phyloP scores from a whole-genome alignment of 2,797 vertebrate genomes.

The Eleutherodactylus coqui region DNA sequence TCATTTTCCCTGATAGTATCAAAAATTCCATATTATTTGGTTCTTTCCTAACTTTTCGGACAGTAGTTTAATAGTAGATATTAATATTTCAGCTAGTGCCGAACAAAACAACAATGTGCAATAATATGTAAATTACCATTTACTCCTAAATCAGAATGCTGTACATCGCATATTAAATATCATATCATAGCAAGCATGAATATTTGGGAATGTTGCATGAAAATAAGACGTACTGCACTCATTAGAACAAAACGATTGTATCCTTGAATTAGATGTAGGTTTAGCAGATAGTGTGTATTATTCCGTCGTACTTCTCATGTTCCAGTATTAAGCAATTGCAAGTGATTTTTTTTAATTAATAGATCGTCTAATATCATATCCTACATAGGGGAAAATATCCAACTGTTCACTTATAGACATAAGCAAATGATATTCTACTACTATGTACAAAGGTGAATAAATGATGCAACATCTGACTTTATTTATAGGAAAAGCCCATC shows the following conservation, averaged over 20 bases:
- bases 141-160: constrained; percentile 1
- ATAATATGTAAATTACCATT: neutral
- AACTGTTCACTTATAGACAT: neutral
- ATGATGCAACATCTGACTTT: neutral
- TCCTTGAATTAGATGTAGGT: constrained; percentile 22
- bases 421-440: neutral
- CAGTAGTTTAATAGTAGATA: neutral
- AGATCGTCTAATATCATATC: neutral
- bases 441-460: neutral
- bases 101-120: neutral
- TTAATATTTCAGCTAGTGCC: constrained; percentile 1
- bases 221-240: constrained; percentile 2
- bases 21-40: neutral
- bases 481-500: neutral
- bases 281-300: constrained; percentile 5
- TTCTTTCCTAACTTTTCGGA: neutral
- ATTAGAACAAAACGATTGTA: constrained; percentile 25
- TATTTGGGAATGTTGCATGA: constrained; percentile 52
- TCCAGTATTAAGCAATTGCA: constrained; percentile 45
- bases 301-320: constrained; percentile 38
- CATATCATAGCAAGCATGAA: constrained; percentile 45
- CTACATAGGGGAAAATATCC: neutral
- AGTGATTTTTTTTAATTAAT: constrained; percentile 23
- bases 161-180: constrained; percentile 15
- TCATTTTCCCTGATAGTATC: neutral